Conservation (phyloP, 2,113 vertebrate species). For the Misgurnus anguillicaudatus region DNA sequence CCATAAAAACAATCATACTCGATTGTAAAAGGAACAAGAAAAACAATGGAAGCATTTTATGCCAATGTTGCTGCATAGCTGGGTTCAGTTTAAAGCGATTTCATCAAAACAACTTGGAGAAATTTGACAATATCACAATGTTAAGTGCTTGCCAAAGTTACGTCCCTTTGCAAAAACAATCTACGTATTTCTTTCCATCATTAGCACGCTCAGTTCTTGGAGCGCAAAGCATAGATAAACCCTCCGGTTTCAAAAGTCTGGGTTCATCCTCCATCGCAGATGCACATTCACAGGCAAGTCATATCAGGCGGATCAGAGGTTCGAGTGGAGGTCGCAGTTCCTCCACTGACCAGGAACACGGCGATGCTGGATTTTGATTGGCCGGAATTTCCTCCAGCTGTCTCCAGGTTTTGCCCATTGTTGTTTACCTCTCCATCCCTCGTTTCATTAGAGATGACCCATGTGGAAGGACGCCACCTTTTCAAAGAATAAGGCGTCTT, state of each 20-base stretch:
- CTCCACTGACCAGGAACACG: slow-evolving; percentile 88
- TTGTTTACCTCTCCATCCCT: slow-evolving; percentile 89
- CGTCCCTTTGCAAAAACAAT: slow-evolving; percentile 40
- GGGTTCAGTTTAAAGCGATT: slow-evolving; percentile 95
- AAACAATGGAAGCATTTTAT: slow-evolving; percentile 83
- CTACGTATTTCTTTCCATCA: slow-evolving; percentile 56
- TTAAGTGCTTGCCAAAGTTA: slow-evolving; percentile 55
- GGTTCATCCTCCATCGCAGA: slow-evolving; percentile 7
- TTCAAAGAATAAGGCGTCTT: slow-evolving; percentile 98
- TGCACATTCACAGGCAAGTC: slow-evolving; percentile 46
- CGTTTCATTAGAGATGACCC: slow-evolving; percentile 92
- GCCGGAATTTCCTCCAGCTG: slow-evolving; percentile 41
- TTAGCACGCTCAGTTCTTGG: slow-evolving; percentile 33
- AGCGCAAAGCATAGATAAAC: slow-evolving; percentile 62
- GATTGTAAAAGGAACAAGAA: slow-evolving; percentile 67
- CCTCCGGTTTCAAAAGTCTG: slow-evolving; percentile 34
- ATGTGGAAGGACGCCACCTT: slow-evolving; percentile 94
- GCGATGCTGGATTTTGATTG: slow-evolving; percentile 92
- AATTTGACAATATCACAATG: slow-evolving; percentile 67
- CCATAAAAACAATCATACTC: slow-evolving; percentile 71
- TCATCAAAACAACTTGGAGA: slow-evolving; percentile 68
- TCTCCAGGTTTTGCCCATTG: slow-evolving; percentile 61
- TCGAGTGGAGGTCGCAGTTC: slow-evolving; percentile 83
- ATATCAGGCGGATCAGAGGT: slow-evolving; percentile 58
- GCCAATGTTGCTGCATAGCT: slow-evolving; percentile 97